A percentile compares a stretch with the other conserved stretches of the same genome.
Evolutionary conservation across 2,113 vertebrate genomes (phyloP).

Genomic region (Macheiramphus alcinus): DNA sequence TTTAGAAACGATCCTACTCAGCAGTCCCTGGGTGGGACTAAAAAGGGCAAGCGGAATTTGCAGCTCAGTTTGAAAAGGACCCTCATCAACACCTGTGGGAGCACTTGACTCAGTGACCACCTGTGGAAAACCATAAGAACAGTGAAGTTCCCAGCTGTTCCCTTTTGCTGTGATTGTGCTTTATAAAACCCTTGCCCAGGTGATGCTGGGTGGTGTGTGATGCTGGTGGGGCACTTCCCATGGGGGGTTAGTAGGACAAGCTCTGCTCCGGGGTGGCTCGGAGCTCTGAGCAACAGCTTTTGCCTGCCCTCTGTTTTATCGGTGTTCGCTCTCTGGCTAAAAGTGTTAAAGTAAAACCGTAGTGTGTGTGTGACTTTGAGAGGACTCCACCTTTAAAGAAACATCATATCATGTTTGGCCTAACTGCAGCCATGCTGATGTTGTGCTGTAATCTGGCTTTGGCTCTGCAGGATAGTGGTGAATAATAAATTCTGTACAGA

Average conservation of each 20-base stretch:
- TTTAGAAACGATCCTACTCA: background rate
- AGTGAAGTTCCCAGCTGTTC: too few relatives aligned
- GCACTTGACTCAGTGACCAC: too few relatives aligned
- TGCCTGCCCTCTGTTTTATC: rapidly evolving
- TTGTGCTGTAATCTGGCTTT: background rate
- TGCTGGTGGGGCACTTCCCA: too few relatives aligned
- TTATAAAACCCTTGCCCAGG: too few relatives aligned
- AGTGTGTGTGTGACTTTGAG: rapidly evolving
- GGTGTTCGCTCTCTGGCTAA: background rate
- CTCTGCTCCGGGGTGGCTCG: too few relatives aligned
- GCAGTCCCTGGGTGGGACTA: background rate
- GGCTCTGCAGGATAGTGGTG: background rate
- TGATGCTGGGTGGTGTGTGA: too few relatives aligned
- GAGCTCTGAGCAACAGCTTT: too few relatives aligned
- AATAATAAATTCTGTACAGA: background rate
- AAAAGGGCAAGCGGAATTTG: background rate
- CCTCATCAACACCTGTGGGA: too few relatives aligned
- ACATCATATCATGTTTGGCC: background rate
- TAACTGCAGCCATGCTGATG: background rate
- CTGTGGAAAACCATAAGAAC: too few relatives aligned
- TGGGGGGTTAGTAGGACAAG: too few relatives aligned
- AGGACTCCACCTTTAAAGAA: background rate
- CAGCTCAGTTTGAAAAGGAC: background rate
- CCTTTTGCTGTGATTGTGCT: too few relatives aligned
- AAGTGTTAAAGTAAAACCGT: background rate